Base-by-base conservation (phyloP, 2,113 vertebrate genomes). In the Donacobius atricapilla region DNA sequence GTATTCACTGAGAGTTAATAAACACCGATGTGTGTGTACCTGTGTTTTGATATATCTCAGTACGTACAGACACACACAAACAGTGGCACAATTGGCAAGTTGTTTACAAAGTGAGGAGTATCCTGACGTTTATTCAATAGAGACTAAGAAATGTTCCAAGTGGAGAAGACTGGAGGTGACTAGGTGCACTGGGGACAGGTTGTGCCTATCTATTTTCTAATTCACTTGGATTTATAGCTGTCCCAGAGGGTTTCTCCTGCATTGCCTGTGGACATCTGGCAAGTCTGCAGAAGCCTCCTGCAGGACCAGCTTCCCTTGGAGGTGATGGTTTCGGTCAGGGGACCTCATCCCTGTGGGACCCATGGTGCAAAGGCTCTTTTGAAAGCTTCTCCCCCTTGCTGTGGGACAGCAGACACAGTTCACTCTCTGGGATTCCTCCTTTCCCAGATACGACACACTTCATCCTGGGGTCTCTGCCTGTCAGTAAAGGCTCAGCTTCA, bases 171-270 rank as follows among this genome's bases (percentile, higher is more conserved):
- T 33, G 51, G 33, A 79, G 47, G 39, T 69, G 44, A 77, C 42
- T 11, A 40, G 17, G 17, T 79, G 33, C 15, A 3, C 7, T 70
- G 69, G 27, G 0, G 0, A 85, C 9, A 42, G n/a, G 35, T 11
- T 69, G 10, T 60, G 45, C 25, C 39, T 53, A 9, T 44, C 53
- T 58, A 20, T 77, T 87, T n/a, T 53, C 42, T 81, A 57, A 91
- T 73, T 47, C 58, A 17, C 24, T 80, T 65, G 76, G 70, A 44
- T 83, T 73, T 91, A 7, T 42, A 54, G 51, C 24, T 77, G 71
- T 18, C 60, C 33, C 77, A 53, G 35, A 47, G 24, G 23, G 15
- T 70, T 95, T 80, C 50, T 92, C 39, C 58, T 75, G 30, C 61
- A 28, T n/a, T 1, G 6, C 15, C 48, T 33, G 19, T 0, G 15